Conservation (phyloP, 1,140 invertebrate species). For the Intoshia linei region DNA sequence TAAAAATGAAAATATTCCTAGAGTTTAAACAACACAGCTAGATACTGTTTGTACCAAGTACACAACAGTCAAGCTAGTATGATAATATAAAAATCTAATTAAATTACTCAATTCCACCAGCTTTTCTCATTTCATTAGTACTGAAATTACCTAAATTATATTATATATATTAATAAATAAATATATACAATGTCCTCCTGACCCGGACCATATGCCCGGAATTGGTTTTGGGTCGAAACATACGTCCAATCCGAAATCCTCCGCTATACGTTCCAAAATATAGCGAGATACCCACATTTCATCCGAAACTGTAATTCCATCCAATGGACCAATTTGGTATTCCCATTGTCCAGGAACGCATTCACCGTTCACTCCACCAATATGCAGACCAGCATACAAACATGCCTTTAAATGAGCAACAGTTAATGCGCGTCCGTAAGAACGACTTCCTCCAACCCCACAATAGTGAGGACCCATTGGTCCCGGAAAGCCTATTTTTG, state of each 20-base stretch:
- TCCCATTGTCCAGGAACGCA: conserved; percentile 56
- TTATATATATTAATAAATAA: no score
- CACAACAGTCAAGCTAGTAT: no score
- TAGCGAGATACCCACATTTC: conserved; percentile 45
- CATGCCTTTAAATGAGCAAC: conserved; percentile 34
- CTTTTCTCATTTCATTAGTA: no score
- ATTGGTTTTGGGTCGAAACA: conserved; percentile 49
- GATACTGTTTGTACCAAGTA: no score
- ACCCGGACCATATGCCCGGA: conserved; percentile 45
- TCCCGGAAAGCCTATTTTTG: conserved; percentile 49
- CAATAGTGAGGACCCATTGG: conserved; percentile 53
- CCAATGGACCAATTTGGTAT: no score
- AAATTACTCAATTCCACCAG: no score
- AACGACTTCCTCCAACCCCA: conserved; percentile 53
- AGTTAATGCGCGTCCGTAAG: conserved; percentile 44
- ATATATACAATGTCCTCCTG: conserved; percentile 45
- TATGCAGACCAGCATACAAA: conserved; percentile 47
- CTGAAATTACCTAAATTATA: no score
- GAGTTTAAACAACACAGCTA: no score
- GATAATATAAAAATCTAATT: no score
- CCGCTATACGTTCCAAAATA: conserved; percentile 37
- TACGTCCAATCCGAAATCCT: conserved; percentile 51
- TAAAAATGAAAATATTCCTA: no score
- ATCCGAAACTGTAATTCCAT: conserved; percentile 43
- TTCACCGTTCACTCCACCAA: conserved; percentile 54